A percentile compares a stretch with the other conserved stretches of the same genome.
phyloP scores from a whole-genome alignment of 2,888 invertebrate species.

The Oligia strigilis region DNA sequence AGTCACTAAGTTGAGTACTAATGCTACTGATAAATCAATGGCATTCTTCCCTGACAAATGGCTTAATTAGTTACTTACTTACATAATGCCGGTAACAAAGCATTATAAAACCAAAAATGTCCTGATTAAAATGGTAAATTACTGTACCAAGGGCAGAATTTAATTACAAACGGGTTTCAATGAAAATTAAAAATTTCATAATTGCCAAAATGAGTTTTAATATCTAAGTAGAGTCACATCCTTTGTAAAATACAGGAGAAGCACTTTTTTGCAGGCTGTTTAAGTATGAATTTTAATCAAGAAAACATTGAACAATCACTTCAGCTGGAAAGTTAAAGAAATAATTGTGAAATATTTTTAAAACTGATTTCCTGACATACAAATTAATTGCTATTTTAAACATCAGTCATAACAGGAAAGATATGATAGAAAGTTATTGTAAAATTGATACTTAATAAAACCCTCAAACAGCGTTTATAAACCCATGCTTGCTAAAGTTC shows the following conservation, averaged over 20 bases:
- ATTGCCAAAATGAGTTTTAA: constrained; percentile 14
- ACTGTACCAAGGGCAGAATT: constrained; percentile 19
- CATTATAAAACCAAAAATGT: constrained; percentile 19
- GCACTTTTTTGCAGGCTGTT: constrained; percentile 10
- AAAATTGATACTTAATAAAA: neutral
- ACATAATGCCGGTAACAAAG: constrained; percentile 5
- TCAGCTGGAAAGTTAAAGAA: neutral
- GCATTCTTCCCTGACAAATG: constrained; percentile 16
- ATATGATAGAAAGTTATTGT: neutral
- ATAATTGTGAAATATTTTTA: neutral
- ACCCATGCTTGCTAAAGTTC: neutral
- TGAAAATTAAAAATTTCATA: constrained; percentile 27
- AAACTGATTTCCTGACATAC: no score
- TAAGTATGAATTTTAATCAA: constrained; percentile 1
- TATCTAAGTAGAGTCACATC: constrained; percentile 23
- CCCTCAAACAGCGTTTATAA: neutral
- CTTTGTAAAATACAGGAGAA: constrained; percentile 32
- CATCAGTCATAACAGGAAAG: neutral
- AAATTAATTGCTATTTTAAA: neutral
- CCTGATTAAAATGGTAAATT: constrained; percentile 1
- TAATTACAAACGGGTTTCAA: constrained; percentile 15
- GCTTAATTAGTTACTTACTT: constrained; percentile 8
- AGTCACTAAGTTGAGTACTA: neutral
- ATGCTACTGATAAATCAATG: constrained; percentile 30
- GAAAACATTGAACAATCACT: neutral